A percentile compares a stretch with the other conserved stretches of the same genome.
phyloP scores from a whole-genome alignment of 2,797 vertebrate species.

The Onychomys leucogaster region DNA sequence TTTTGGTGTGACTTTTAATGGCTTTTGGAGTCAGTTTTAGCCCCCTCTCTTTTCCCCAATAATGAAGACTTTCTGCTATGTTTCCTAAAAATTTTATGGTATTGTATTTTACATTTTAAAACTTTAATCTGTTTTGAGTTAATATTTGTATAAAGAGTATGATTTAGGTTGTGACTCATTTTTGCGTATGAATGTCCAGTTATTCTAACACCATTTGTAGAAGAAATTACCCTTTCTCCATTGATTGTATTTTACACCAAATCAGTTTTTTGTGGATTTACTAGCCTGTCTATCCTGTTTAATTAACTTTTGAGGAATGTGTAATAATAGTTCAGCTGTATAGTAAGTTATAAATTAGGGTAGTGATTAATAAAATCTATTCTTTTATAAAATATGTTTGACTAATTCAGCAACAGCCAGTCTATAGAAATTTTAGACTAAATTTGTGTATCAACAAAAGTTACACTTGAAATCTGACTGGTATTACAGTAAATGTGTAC shows the following conservation, averaged over 20 bases:
- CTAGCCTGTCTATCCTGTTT: not conserved
- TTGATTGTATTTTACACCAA: not conserved
- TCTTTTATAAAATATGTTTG: constrained; percentile 21
- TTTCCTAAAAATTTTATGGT: not conserved
- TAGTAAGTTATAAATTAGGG: not conserved
- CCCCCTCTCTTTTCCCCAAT: not conserved
- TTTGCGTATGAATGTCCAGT: not conserved
- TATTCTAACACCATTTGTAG: not conserved
- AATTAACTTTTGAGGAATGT: not conserved
- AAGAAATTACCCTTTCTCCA: not conserved
- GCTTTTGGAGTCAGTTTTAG: not conserved
- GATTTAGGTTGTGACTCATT: not conserved
- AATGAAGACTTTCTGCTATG: not conserved
- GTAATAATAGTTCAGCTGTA: not conserved
- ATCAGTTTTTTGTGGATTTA: not conserved
- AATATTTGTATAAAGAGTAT: not conserved
- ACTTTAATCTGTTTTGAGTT: not conserved
- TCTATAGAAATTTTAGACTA: not conserved
- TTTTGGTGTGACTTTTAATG: not conserved
- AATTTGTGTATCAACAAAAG: not conserved
- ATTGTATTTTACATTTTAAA: not conserved
- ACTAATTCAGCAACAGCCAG: not conserved
- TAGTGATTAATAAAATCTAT: constrained; percentile 8
- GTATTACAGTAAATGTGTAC: not conserved
- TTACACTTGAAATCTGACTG: not conserved